Conservation (phyloP, 1,140 invertebrate species). For the Brachionus paranguensis region DNA sequence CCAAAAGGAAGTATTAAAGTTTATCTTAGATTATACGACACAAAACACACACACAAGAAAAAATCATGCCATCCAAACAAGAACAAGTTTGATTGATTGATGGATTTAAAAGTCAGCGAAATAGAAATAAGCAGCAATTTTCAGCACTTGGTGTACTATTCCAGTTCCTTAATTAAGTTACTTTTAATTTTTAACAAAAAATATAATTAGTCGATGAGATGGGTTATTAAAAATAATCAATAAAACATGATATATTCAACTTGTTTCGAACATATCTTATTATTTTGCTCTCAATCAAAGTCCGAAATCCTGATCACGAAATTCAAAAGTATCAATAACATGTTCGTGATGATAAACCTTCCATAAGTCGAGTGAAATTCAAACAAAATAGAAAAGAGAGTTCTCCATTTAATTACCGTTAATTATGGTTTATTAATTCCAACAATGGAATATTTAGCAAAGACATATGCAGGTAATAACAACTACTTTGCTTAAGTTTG, state of each 20-base stretch:
- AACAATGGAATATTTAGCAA: neutral
- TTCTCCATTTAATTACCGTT: constrained; percentile 35
- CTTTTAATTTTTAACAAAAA: neutral
- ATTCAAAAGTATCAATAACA: constrained; percentile 15
- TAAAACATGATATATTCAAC: constrained; percentile 30
- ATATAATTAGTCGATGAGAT: neutral
- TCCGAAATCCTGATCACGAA: constrained; percentile 17
- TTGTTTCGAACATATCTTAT: neutral
- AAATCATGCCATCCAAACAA: neutral
- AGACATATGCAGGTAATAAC: constrained; percentile 26
- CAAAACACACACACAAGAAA: neutral
- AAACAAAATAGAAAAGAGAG: neutral
- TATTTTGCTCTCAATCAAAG: constrained; percentile 31
- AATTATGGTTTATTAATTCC: constrained; percentile 35
- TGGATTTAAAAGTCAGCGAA: neutral
- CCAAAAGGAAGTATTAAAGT: constrained; percentile 15
- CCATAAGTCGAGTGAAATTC: neutral
- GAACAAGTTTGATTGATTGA: constrained; percentile 20
- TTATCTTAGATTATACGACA: constrained; percentile 27
- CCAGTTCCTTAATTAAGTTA: neutral
- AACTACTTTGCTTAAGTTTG: constrained; percentile 18
- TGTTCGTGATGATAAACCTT: constrained; percentile 27
- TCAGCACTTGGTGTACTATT: neutral
- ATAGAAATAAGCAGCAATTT: neutral
- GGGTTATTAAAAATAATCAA: neutral